phyloP scores from a whole-genome alignment of 2,888 invertebrate genomes.

The Rambutsinella grinnellia region DNA sequence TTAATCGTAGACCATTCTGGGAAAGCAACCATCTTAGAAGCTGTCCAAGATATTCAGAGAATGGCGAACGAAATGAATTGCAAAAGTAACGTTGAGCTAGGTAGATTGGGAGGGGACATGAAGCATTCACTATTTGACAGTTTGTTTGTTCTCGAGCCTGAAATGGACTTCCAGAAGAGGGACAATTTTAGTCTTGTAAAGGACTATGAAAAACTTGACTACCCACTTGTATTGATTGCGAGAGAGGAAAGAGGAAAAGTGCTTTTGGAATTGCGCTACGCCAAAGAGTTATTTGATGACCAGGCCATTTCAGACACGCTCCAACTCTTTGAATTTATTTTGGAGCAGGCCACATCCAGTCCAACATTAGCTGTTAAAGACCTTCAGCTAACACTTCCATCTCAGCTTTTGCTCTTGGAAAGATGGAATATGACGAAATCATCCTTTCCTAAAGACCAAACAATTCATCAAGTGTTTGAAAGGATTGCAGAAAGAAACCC shows the following conservation, averaged over 20 bases:
- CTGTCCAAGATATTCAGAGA: slow-evolving; percentile 1
- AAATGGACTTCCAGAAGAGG: neutral
- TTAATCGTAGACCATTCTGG: slow-evolving; percentile 13
- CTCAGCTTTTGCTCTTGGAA: neutral
- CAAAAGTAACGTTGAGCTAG: slow-evolving; percentile 3
- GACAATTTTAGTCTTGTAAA: neutral
- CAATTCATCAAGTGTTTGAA: slow-evolving; percentile 32
- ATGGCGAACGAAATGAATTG: slow-evolving; percentile 8
- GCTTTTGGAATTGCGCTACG: neutral
- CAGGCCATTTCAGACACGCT: slow-evolving; percentile 2
- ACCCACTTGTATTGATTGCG: slow-evolving; percentile 19
- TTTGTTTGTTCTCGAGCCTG: slow-evolving; percentile 17
- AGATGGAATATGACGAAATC: neutral
- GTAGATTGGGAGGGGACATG: neutral
- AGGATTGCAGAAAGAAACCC: neutral
- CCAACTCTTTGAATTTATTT: neutral
- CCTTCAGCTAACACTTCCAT: neutral
- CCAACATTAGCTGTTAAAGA: neutral
- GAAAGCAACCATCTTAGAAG: neutral
- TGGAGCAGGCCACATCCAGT: neutral
- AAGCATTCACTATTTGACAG: slow-evolving; percentile 9
- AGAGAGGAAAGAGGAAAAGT: too few relatives aligned
- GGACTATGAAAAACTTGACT: slow-evolving; percentile 23
- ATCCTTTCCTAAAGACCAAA: neutral
- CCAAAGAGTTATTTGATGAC: slow-evolving; percentile 12